Conservation (phyloP, 2,113 vertebrate genomes). For the Paedocypris sp. region DNA sequence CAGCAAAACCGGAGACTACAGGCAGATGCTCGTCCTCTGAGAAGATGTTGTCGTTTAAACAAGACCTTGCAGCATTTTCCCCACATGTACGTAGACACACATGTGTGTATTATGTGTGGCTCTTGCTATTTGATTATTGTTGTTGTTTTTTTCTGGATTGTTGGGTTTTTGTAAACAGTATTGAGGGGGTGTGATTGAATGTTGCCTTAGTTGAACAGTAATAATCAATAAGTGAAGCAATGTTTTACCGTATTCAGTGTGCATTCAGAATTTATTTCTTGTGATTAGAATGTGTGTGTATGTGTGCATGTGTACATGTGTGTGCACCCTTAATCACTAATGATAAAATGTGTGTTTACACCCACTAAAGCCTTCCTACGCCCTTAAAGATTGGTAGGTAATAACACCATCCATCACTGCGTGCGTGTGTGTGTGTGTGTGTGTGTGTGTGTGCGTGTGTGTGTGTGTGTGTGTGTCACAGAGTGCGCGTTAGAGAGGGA, state of each 20-base stretch:
- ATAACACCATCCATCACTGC: constrained; percentile 61
- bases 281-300: constrained; percentile 9
- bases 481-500: constrained; percentile 16
- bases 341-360: constrained; percentile 59
- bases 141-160: not conserved
- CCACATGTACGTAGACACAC: no score
- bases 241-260: constrained; percentile 11
- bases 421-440: constrained; percentile 15
- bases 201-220: not conserved
- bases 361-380: constrained; percentile 53
- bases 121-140: no score
- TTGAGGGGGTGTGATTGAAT: not conserved
- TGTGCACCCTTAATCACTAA: constrained; percentile 34
- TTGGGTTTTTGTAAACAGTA: constrained; percentile 15
- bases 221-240: constrained; percentile 15
- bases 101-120: not conserved
- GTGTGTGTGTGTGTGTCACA: constrained; percentile 18
- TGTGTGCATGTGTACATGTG: not conserved
- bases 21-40: constrained; percentile 8
- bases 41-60: not conserved
- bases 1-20: constrained; percentile 58
- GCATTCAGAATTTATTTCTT: no score
- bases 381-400: constrained; percentile 58
- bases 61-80: not conserved
- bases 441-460: constrained; percentile 8